Conservation (phyloP, 2,888 invertebrate genomes). For the Bombylius discolor region DNA sequence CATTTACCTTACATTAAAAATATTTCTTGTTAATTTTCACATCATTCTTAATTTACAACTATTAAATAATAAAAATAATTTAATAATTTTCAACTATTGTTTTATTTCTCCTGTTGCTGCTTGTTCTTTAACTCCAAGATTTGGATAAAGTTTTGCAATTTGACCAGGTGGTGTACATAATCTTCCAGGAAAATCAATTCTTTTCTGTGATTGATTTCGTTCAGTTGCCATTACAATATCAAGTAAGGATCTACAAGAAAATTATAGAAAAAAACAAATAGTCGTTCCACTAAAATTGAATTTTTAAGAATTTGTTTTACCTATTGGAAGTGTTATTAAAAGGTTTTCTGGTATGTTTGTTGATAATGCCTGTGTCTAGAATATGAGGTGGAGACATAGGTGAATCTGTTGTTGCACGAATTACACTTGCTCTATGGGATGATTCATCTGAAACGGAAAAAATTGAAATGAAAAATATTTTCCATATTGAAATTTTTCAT, state of each 20-base stretch:
- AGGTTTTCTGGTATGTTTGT: conserved; percentile 17
- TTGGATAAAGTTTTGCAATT: conserved; percentile 60
- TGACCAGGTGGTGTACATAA: conserved; percentile 50
- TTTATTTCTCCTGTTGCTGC: conserved; percentile 3
- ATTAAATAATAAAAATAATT: not conserved
- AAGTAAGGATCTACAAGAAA: conserved; percentile 36
- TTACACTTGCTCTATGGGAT: conserved; percentile 36
- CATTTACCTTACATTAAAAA: conserved; percentile 16
- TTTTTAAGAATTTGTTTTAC: conserved; percentile 12
- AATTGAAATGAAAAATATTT: not conserved
- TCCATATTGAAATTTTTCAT: not conserved
- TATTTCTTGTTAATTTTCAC: not conserved
- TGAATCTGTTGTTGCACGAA: conserved; percentile 71
- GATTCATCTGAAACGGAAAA: conserved; percentile 2
- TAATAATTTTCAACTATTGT: not conserved
- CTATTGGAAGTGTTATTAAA: conserved; percentile 25
- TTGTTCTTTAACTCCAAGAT: conserved; percentile 39
- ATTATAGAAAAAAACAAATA: not conserved
- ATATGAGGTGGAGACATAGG: conserved; percentile 68
- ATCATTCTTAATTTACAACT: not conserved
- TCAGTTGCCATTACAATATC: conserved; percentile 44
- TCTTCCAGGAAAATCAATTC: conserved; percentile 50
- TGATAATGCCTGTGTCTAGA: conserved; percentile 22
- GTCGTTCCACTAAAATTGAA: not conserved
- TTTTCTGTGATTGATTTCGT: conserved; percentile 36